These are phyloP conservation scores for Typhlichthys eigenmanni DNA, from an alignment of 2,797 vertebrate species.

Conservation along the genomic window DNA sequence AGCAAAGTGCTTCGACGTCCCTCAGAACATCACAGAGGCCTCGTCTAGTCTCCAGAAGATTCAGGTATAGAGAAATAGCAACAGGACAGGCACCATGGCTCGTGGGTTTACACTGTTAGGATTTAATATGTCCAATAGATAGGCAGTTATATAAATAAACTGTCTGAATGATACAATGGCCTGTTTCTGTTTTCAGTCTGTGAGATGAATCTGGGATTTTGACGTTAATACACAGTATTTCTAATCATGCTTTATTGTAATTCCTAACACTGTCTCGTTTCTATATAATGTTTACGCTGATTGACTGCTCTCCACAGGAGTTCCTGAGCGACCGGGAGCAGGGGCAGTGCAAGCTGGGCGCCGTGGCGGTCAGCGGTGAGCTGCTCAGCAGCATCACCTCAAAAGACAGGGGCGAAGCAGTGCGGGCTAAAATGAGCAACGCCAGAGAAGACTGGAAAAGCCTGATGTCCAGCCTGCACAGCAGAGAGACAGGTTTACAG, in stretches of 20 bases:
- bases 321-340: conserved; percentile 86
- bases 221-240: too few relatives aligned
- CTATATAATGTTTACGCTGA: not conserved
- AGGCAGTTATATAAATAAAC: not conserved
- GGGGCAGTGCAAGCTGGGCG: conserved; percentile 86
- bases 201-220: not conserved
- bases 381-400: conserved; percentile 76
- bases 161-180: not conserved
- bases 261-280: not conserved
- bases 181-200: not conserved
- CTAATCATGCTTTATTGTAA: not conserved
- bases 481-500: conserved; percentile 84
- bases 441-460: conserved; percentile 90
- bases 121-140: not conserved
- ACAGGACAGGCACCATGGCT: not conserved
- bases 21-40: conserved; percentile 87
- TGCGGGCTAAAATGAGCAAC: conserved; percentile 76
- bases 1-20: conserved; percentile 92
- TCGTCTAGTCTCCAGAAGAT: conserved; percentile 88
- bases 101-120: not conserved
- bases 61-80: conserved; percentile 78
- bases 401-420: conserved; percentile 80
- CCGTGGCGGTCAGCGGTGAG: conserved; percentile 81
- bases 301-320: conserved; percentile 72
- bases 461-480: conserved; percentile 86